These are phyloP conservation scores for Tachypleus tridentatus DNA, from an alignment of 1,140 invertebrate genomes.

Conservation along the genomic window DNA sequence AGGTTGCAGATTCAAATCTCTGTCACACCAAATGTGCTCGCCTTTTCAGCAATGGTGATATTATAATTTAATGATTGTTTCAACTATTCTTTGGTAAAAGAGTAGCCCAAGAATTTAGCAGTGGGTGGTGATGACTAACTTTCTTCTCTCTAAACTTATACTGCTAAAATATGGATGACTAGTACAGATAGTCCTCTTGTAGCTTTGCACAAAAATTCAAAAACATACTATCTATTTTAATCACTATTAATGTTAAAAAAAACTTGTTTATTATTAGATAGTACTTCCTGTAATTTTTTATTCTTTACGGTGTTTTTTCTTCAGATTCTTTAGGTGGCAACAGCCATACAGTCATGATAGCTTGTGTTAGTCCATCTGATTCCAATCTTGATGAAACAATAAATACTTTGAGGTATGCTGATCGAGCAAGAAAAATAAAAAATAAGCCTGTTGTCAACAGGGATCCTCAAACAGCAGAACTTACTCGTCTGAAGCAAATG, in stretches of 20 bases:
- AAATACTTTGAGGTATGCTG: slow-evolving; percentile 55
- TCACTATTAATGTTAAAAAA: not conserved
- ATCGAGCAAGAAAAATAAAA: slow-evolving; percentile 97
- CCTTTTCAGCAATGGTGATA: no score
- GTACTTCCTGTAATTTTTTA: no score
- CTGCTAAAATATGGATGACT: no score
- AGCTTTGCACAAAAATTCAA: no score
- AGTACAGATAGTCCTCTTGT: no score
- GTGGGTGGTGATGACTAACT: no score
- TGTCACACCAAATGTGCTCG: no score
- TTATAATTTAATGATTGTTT: no score
- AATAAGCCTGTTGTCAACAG: slow-evolving; percentile 98
- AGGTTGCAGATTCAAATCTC: no score
- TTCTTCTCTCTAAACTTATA: no score
- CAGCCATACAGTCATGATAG: slow-evolving; percentile 46
- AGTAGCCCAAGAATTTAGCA: no score
- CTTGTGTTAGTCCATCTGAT: slow-evolving; percentile 41
- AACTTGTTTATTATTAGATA: not conserved
- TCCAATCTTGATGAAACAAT: slow-evolving; percentile 41
- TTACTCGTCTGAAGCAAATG: slow-evolving; percentile 9
- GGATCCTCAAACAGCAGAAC: slow-evolving; percentile 95
- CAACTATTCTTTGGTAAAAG: no score
- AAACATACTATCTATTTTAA: not conserved
- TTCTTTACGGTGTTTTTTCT: slow-evolving; percentile 38
- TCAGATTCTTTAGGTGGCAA: slow-evolving; percentile 45